Evolutionary conservation across 2,797 vertebrate genomes (phyloP).

Genomic region (Malacoraja senta): DNA sequence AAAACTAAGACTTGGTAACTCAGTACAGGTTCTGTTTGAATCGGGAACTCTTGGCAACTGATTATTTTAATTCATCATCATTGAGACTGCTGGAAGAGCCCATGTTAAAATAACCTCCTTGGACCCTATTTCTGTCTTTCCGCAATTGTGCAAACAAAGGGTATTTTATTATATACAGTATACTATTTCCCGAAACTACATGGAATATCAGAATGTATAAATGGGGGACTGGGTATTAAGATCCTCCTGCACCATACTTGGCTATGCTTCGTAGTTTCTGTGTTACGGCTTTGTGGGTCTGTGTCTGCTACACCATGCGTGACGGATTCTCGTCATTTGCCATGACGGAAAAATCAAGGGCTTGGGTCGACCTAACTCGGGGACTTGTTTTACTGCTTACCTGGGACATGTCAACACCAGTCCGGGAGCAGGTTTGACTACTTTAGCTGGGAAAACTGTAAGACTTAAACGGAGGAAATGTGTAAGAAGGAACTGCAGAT

Average conservation of each 20-base stretch:
- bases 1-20: not conserved
- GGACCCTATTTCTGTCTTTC: not conserved
- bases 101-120: not conserved
- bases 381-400: not conserved
- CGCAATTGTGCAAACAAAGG: not conserved
- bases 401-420: not conserved
- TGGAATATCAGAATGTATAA: not conserved
- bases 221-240: not conserved
- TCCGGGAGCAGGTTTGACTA: not conserved
- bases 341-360: not conserved
- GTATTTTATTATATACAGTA: not conserved
- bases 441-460: not conserved
- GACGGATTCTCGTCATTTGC: not conserved
- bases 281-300: not conserved
- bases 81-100: not conserved
- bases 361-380: not conserved
- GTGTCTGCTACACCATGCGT: not conserved
- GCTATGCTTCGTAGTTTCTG: not conserved
- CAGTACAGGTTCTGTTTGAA: not conserved
- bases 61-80: not conserved
- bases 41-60: not conserved
- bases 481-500: too few relatives aligned
- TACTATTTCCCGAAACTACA: not conserved
- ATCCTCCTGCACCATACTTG: not conserved
- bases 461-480: not conserved